A percentile compares a stretch with the other conserved stretches of the same genome.
Conservation (phyloP, 2,888 invertebrate species). For the Drosophila atripex region DNA sequence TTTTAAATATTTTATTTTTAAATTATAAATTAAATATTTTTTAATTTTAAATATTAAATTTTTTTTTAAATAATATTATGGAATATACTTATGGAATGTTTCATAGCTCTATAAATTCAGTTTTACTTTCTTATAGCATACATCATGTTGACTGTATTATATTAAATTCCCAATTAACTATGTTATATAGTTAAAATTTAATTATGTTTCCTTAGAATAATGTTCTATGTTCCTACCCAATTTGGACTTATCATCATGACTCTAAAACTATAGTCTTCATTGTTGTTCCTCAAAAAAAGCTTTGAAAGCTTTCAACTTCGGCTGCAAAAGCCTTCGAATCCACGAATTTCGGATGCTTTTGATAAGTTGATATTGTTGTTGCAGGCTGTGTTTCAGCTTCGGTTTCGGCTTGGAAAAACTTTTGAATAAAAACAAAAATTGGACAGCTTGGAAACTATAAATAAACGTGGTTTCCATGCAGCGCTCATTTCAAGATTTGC, state of each 20-base stretch:
- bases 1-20: too few species aligned
- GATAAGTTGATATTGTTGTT: conserved; percentile 13
- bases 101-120: too few species aligned
- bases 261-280: conserved; percentile 17
- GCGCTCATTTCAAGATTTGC: conserved; percentile 82
- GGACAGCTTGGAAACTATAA: conserved; percentile 79
- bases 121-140: too few species aligned
- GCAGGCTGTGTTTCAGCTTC: not conserved
- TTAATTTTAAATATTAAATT: too few species aligned
- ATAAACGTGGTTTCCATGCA: conserved; percentile 80
- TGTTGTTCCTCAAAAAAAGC: conserved; percentile 9
- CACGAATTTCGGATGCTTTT: conserved; percentile 12
- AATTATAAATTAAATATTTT: too few species aligned
- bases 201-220: not conserved
- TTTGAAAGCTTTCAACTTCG: conserved; percentile 31
- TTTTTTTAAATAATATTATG: too few species aligned
- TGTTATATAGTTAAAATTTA: not conserved
- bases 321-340: conserved; percentile 25
- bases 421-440: conserved; percentile 40
- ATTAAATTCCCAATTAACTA: too few species aligned
- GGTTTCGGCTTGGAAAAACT: conserved; percentile 63
- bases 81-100: too few species aligned
- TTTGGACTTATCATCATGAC: not conserved
- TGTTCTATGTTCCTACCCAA: not conserved
- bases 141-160: too few species aligned